Percentiles rank a stretch among this genome's conserved stretches.
These are phyloP conservation scores for Artibeus jamaicensis DNA, from an alignment of 2,797 vertebrate genomes.

Conservation along the genomic window DNA sequence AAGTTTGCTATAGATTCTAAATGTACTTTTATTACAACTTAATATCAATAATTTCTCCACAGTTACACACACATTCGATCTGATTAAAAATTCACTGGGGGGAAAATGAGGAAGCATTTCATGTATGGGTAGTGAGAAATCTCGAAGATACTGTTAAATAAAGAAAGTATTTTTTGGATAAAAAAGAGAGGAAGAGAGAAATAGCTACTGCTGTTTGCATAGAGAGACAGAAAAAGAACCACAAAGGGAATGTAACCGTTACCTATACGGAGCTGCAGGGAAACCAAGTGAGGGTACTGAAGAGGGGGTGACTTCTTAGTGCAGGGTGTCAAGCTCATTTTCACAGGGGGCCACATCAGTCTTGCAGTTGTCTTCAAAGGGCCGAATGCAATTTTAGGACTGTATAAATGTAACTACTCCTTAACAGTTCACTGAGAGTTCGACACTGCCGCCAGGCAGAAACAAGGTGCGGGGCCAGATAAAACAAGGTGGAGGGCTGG, in stretches of 20 bases:
- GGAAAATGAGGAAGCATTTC: background rate
- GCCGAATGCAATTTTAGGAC: no score
- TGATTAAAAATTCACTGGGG: background rate
- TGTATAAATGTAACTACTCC: no score
- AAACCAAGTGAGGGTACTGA: background rate
- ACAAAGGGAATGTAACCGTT: background rate
- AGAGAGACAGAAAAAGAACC: background rate
- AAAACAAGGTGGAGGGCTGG: no score
- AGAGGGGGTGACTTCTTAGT: background rate
- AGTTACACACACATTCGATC: background rate
- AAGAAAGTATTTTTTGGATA: background rate
- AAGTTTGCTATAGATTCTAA: background rate
- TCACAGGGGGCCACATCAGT: no score
- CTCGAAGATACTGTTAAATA: background rate
- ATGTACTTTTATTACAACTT: background rate
- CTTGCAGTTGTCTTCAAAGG: no score
- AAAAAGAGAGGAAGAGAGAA: background rate
- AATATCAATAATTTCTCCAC: background rate
- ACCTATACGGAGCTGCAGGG: background rate
- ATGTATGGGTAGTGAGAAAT: background rate
- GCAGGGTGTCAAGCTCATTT: no score
- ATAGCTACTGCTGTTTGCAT: background rate
- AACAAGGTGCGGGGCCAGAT: no score
- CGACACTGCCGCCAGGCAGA: no score
- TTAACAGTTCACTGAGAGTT: no score